Conservation (phyloP, 2,113 vertebrate species). For the Phoxinus phoxinus region DNA sequence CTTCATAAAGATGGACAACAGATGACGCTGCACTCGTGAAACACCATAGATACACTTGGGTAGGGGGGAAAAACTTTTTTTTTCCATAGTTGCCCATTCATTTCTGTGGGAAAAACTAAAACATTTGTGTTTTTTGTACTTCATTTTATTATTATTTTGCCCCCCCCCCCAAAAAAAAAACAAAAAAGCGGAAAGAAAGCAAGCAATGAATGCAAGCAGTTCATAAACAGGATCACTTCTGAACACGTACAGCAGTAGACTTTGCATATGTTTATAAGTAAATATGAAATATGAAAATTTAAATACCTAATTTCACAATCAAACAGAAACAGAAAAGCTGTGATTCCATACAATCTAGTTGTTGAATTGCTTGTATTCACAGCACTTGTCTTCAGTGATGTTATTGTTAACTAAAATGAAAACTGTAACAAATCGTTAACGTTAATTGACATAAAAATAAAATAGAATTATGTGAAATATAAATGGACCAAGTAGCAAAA, state of each 20-base stretch:
- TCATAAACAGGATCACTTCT: not conserved
- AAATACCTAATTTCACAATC: not conserved
- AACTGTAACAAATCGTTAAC: not conserved
- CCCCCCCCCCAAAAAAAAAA: no score
- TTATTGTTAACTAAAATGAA: not conserved
- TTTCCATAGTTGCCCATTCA: not conserved
- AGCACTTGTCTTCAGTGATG: not conserved
- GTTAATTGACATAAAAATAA: not conserved
- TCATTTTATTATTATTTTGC: no score
- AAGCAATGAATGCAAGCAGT: not conserved
- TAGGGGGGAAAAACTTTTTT: not conserved
- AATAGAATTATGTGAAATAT: not conserved
- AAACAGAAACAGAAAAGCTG: not conserved
- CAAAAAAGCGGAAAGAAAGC: not conserved
- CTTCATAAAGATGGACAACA: constrained; percentile 87
- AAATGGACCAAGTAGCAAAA: not conserved
- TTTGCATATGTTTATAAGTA: not conserved
- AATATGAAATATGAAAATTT: not conserved
- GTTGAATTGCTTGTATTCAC: not conserved
- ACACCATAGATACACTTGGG: not conserved
- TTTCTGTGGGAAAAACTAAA: not conserved
- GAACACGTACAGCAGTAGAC: not conserved
- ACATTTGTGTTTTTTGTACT: not conserved
- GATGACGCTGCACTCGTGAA: constrained; percentile 54
- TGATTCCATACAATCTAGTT: not conserved